Base-by-base conservation (phyloP, 2,888 invertebrate genomes). In the Hyposoter dolosus region DNA sequence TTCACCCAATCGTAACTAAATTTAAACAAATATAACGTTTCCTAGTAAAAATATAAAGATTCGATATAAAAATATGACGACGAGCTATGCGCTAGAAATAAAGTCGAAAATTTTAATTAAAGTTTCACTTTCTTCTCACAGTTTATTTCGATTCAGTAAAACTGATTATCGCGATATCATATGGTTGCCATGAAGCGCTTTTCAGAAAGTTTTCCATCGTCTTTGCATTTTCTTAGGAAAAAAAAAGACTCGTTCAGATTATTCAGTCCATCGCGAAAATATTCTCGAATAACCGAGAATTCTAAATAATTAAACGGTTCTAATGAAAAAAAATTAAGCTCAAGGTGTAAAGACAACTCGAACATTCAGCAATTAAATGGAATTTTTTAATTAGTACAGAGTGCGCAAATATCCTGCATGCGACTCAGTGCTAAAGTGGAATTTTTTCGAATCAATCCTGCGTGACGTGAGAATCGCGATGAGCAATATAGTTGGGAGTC, bases 391-490 rank as follows among this genome's bases (percentile, higher is more conserved):
- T 53, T 53, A 9, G 9, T 19, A 10, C 23, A 3, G 23, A 56
- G 9, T 10, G 12, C 19, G 10, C 3, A 12, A 56, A 56, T 56
- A 10, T 56, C 10, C 9, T 56, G 19, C 10, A 1, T 56, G 19
- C 4, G 5, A n/a, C 50, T 17, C n/a, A 17, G 17, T 50, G 17
- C 1, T n/a, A 0, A 1, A 50, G 6, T 3, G 0, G 5, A 17
- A 17, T n/a, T 17, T 5, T 50, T 50, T 66, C n/a, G n/a, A 40
- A 66, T 66, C 45, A 45, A 45, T 19, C 43, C 40, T 40, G 23
- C 43, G 43, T 19, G 19, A 56, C 12, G 40, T 60, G 23, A 60
- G 32, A 72, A 74, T 74, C 74, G 23, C 56, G 56, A 43, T 56
- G 74, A 74, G 56, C 40, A 12, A 23, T 12, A 19, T 35, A 35